Conservation (phyloP, 2,888 invertebrate species). For the Amphipoea oculea region DNA sequence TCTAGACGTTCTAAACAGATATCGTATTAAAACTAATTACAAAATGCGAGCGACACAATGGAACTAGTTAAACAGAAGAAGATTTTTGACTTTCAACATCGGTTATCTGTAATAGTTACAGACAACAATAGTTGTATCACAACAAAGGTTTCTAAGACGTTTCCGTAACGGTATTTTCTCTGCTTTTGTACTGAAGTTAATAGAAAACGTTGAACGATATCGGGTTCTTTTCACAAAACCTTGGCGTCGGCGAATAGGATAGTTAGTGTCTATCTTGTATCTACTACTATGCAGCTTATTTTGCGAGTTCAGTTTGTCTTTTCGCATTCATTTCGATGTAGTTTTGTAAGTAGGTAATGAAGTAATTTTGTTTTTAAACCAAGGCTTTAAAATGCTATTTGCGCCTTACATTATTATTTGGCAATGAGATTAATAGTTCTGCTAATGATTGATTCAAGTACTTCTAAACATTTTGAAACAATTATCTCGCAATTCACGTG, state of each 20-base stretch:
- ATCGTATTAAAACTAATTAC: slow-evolving; percentile 49
- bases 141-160: slow-evolving; percentile 85
- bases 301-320: slow-evolving; percentile 39
- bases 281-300: slow-evolving; percentile 63
- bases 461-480: slow-evolving; percentile 10
- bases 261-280: slow-evolving; percentile 70
- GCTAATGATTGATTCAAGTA: slow-evolving; percentile 15
- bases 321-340: slow-evolving; percentile 17
- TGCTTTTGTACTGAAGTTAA: slow-evolving; percentile 82
- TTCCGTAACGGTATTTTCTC: slow-evolving; percentile 83
- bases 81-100: slow-evolving; percentile 73
- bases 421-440: slow-evolving; percentile 5
- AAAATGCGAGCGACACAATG: slow-evolving; percentile 24
- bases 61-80: slow-evolving; percentile 55
- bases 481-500: slow-evolving; percentile 6
- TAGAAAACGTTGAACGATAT: slow-evolving; percentile 82
- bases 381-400: neutral
- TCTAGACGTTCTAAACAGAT: slow-evolving; percentile 31
- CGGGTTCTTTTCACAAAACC: slow-evolving; percentile 75
- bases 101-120: slow-evolving; percentile 77
- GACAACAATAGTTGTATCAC: slow-evolving; percentile 83
- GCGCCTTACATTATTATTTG: neutral
- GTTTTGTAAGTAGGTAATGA: neutral
- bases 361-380: slow-evolving; percentile 1
- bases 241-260: slow-evolving; percentile 67